Evolutionary conservation across 2,113 vertebrate species (phyloP), one percentile per base, ranked within the genome.

Genomic region (Turnix velox): DNA sequence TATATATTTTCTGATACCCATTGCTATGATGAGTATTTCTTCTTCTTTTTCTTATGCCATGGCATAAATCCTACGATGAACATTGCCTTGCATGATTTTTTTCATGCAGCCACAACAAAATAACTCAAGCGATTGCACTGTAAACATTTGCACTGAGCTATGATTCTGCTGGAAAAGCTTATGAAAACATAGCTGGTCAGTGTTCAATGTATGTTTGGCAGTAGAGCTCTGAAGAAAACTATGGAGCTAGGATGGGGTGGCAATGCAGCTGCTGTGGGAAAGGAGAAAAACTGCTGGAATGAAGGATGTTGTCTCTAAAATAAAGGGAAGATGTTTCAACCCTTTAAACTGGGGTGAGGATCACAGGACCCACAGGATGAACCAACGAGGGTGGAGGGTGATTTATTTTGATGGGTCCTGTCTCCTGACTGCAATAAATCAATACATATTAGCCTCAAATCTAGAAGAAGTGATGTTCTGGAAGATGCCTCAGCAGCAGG

Each of bases 181-280:
- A 39, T 65, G 49, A 73, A 79, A 37, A 40, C 3, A 30, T 28
- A 65, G 39, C 18, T 33, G 31, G 17, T 61, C 40, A 15, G 17
- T 45, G 31, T 46, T 51, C 18, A 20, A 2, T 2, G 9, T 4
- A 3, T 37, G 61, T 54, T 65, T 78, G 78, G 45, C 46, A 23
- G 37, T 10, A 71, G 37, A 61, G 25, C 40, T 51, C 48, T 22
- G 10, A 15, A 72, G 66, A 87, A 54, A 23, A 25, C 37, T 25
- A 3, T 27, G 19, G 48, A 75, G 19, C 27, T 52, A 10, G n/a
- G 40, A 39, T 37, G 15, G 11, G 3, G 3, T 3, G 3, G 17
- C 40, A 33, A 20, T 17, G n/a, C 46, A 68, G 68, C 59, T 2
- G 20, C 65, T 27, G 19, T 2, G 0, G 0, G 45, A 23, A 72